Evolutionary conservation across 2,113 vertebrate species (phyloP).

Genomic region (Limanda limanda): DNA sequence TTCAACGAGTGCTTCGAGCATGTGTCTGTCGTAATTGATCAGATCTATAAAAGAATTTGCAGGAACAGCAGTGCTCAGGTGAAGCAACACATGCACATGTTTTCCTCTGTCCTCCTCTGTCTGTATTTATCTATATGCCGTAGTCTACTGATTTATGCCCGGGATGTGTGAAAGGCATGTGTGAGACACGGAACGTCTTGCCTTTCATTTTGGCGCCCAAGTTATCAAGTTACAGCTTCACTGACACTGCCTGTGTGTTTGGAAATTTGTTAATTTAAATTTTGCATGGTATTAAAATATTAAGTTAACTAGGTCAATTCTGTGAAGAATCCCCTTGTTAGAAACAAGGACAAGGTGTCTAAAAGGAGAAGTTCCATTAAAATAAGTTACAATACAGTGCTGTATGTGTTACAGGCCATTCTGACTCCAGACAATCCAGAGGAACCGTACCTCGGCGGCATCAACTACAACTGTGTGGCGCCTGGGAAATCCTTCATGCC

Average conservation of each 20-base stretch:
- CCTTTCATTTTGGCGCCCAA: no score
- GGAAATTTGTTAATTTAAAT: neutral
- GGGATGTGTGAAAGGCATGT: no score
- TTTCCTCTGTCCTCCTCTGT: neutral
- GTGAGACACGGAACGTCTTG: no score
- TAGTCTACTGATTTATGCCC: neutral
- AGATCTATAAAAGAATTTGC: slow-evolving; percentile 95
- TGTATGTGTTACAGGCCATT: slow-evolving; percentile 84
- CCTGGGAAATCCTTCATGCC: slow-evolving; percentile 96
- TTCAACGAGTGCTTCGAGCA: slow-evolving; percentile 94
- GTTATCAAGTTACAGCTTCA: no score
- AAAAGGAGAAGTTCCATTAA: neutral
- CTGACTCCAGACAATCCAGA: slow-evolving; percentile 92
- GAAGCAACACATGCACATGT: neutral
- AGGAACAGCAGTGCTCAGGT: slow-evolving; percentile 94
- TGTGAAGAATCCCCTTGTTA: neutral
- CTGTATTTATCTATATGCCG: neutral
- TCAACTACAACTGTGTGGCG: slow-evolving; percentile 93
- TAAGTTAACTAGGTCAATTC: no score
- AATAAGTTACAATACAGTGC: neutral
- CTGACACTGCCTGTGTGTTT: no score
- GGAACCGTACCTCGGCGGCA: slow-evolving; percentile 93
- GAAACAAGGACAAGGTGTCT: neutral
- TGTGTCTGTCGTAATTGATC: slow-evolving; percentile 87
- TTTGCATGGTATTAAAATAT: no score